Base-by-base conservation (phyloP, 2,113 vertebrate genomes). In the Australoheros scitulus region DNA sequence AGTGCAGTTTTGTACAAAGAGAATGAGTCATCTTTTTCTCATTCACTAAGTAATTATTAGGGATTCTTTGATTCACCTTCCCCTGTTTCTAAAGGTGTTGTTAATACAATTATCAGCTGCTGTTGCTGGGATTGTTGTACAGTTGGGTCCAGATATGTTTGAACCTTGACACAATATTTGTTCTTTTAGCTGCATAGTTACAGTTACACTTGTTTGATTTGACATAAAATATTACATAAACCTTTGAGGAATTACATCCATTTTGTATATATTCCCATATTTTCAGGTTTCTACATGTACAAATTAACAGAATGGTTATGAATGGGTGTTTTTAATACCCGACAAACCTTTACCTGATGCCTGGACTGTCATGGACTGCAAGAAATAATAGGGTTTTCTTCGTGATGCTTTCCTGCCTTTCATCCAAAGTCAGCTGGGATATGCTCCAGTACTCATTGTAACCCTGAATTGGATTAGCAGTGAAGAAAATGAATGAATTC, bases 1-100 rank as follows among this genome's bases (percentile, higher is more conserved):
- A 61, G 29, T 52, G 34, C 50, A 77, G 29, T 81, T 90, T 61
- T 68, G 36, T 58, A 13, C 13, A 3, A 77, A 74, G 77, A 56
- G 58, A 82, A 87, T 34, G 47, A 56, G 76, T 81, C 68, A 47
- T 41, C 61, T 60, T 59, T 36, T 83, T 22, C 61, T 57, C 14
- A 0, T 65, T 64, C 59, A 13, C 74, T 58, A 61, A 85, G 70
- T 80, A n/a, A 83, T 92, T 77, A 83, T 82, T 43, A 64, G 55
- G 38, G 38, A 59, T 50, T 81, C 72, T 43, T 5, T 32, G 56
- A 79, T 83, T 85, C 41, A 47, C 58, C 85, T 61, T 70, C 52
- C 5, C 6, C 50, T 56, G 43, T n/a, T 80, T 87, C 77, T 38
- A 79, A 81, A 89, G 68, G 58, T 20, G 3, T 61, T 52, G 11